These are phyloP conservation scores for Meta bourneti DNA, from an alignment of 2,888 invertebrate species.

Conservation along the genomic window DNA sequence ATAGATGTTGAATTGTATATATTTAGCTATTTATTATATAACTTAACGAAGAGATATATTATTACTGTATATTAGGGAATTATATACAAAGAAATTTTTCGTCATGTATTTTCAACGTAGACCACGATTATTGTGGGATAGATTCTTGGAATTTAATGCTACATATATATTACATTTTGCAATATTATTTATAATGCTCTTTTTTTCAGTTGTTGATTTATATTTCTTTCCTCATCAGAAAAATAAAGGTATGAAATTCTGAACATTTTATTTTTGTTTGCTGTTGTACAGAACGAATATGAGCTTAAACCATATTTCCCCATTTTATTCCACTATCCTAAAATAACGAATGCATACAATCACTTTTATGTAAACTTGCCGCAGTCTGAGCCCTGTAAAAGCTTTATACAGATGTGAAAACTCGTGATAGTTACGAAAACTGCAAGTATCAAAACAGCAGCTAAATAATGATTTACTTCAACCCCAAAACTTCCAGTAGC, in stretches of 20 bases:
- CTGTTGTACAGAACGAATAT: not conserved
- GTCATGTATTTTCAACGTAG: constrained; percentile 4
- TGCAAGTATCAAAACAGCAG: too few relatives aligned
- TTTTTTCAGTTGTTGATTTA: constrained; percentile 49
- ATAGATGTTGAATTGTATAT: constrained; percentile 53
- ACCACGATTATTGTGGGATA: constrained; percentile 47
- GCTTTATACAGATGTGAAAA: too few relatives aligned
- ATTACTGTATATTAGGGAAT: constrained; percentile 65
- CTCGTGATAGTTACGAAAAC: too few relatives aligned
- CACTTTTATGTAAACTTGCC: not conserved
- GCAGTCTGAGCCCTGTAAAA: too few relatives aligned
- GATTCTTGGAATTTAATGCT: not conserved
- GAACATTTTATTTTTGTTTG: not conserved
- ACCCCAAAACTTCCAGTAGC: too few relatives aligned
- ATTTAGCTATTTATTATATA: constrained; percentile 51
- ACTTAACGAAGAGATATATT: constrained; percentile 22
- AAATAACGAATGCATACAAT: not conserved
- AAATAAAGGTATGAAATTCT: constrained; percentile 25
- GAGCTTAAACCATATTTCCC: not conserved
- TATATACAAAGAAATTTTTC: constrained; percentile 54
- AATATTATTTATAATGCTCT: constrained; percentile 54
- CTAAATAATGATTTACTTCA: too few relatives aligned
- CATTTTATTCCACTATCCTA: not conserved
- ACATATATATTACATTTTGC: constrained; percentile 11
- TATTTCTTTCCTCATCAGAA: constrained; percentile 42